phyloP scores from a whole-genome alignment of 2,113 vertebrate genomes.

The Empidonax alnorum region DNA sequence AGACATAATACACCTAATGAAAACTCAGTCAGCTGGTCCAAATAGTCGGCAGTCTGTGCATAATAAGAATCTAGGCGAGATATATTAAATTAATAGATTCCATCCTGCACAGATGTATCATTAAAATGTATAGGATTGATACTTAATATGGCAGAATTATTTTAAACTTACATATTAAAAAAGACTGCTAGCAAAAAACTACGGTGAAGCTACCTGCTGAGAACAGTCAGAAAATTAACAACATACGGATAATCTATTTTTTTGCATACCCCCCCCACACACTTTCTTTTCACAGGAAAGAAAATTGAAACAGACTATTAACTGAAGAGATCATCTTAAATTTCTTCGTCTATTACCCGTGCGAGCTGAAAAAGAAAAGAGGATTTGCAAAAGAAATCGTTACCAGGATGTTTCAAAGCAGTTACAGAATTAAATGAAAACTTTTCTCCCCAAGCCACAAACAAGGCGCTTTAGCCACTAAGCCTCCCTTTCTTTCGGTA shows the following conservation, averaged over 20 bases:
- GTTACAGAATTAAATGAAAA: slow-evolving; percentile 32
- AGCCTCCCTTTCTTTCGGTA: background rate
- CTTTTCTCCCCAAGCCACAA: slow-evolving; percentile 29
- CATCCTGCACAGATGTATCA: background rate
- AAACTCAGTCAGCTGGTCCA: slow-evolving; percentile 27
- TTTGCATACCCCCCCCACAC: background rate
- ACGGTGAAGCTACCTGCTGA: background rate
- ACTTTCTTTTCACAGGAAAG: background rate
- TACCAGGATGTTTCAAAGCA: background rate
- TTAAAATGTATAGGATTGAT: slow-evolving; percentile 39
- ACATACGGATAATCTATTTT: background rate
- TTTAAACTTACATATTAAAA: background rate
- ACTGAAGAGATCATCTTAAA: background rate
- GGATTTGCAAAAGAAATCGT: slow-evolving; percentile 35
- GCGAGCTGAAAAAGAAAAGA: slow-evolving; percentile 23
- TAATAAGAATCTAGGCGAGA: slow-evolving; percentile 2
- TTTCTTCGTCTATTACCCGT: background rate
- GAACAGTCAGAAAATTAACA: slow-evolving; percentile 31
- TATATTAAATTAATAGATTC: slow-evolving; percentile 49
- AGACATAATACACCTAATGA: background rate
- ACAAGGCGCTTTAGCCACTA: background rate
- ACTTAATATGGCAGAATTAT: background rate
- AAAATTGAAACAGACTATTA: background rate
- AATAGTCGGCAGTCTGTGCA: background rate
- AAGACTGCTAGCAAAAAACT: background rate